Conservation (phyloP, 2,113 vertebrate genomes). For the Lepus americanus region DNA sequence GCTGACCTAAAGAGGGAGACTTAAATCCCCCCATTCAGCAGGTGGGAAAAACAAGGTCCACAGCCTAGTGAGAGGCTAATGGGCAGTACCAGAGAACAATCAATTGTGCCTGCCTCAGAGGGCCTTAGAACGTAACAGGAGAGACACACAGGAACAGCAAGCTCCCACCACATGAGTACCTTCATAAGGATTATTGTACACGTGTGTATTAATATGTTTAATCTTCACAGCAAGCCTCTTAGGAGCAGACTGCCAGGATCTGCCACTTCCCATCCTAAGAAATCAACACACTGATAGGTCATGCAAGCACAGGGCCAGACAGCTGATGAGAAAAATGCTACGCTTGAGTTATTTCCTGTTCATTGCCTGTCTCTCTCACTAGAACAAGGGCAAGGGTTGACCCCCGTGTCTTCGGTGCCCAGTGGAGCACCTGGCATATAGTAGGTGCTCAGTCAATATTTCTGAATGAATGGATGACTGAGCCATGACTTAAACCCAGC, state of each 20-base stretch:
- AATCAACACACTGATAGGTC: background rate
- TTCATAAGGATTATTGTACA: accelerated
- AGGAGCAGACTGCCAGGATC: background rate
- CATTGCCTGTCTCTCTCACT: no score
- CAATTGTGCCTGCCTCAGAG: no score
- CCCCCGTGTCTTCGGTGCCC: background rate
- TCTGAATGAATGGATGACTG: background rate
- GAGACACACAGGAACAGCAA: background rate
- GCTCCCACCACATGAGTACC: no score
- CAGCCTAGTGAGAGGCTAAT: background rate
- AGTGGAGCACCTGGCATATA: background rate
- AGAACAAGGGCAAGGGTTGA: background rate
- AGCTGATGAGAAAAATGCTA: background rate
- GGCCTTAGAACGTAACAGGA: background rate
- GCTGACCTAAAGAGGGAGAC: no score
- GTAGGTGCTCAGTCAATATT: background rate
- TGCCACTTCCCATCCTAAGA: background rate
- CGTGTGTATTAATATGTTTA: background rate
- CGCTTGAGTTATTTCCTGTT: background rate
- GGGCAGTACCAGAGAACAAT: background rate
- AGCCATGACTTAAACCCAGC: background rate
- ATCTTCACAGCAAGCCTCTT: background rate
- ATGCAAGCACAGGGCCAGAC: background rate
- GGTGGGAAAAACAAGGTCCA: background rate
- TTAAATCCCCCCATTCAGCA: background rate